Evolutionary conservation across 2,797 vertebrate genomes (phyloP).

Genomic region (Tragelaphus eurycerus): DNA sequence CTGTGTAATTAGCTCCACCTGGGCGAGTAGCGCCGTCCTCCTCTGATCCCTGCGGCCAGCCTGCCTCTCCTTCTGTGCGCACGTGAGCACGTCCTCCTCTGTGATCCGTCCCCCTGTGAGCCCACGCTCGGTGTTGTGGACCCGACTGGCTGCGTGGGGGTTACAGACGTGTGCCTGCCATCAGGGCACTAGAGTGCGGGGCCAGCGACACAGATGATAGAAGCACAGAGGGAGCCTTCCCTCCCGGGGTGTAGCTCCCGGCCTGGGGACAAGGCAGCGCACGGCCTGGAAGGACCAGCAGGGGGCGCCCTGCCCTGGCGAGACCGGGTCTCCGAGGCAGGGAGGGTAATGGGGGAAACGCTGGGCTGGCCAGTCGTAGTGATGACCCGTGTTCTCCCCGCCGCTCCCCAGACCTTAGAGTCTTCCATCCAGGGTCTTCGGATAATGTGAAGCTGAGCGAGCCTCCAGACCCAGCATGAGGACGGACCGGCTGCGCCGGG

Average conservation of each 20-base stretch:
- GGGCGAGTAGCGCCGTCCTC: background rate
- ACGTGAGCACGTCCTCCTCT: background rate
- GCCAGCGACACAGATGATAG: background rate
- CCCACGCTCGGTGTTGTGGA: background rate
- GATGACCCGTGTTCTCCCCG: constrained; percentile 27
- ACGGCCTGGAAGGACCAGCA: background rate
- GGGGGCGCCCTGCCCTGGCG: background rate
- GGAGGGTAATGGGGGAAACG: rapidly evolving
- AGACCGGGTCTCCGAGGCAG: rapidly evolving
- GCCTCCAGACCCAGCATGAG: constrained; percentile 82
- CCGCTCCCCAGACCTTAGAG: constrained; percentile 92
- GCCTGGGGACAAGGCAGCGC: rapidly evolving
- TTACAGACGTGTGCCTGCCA: background rate
- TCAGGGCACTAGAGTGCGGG: background rate
- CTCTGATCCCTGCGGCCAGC: background rate
- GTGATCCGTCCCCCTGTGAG: background rate
- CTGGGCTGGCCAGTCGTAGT: rapidly evolving
- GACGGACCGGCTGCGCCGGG: constrained; percentile 45
- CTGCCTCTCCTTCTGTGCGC: background rate
- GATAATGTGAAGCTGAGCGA: constrained; percentile 93
- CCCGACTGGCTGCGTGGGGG: background rate
- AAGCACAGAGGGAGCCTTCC: background rate
- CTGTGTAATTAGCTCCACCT: background rate
- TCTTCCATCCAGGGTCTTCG: constrained; percentile 97
- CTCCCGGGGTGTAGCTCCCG: no score